A percentile compares a stretch with the other conserved stretches of the same genome.
These are phyloP conservation scores for Sebastes schlegelii DNA, from an alignment of 2,113 vertebrate genomes.

Conservation along the genomic window DNA sequence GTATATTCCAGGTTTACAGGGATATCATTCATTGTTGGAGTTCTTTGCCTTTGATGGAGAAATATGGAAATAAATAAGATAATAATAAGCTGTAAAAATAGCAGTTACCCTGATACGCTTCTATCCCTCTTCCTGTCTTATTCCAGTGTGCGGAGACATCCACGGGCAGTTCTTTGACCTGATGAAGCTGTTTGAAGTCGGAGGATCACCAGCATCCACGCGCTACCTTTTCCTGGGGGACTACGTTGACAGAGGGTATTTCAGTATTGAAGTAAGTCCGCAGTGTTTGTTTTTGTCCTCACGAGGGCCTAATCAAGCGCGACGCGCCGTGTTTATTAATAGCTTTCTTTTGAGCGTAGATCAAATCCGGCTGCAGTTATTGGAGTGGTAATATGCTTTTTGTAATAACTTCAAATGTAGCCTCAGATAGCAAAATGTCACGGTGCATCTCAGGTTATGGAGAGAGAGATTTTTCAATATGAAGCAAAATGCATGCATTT, in stretches of 20 bases:
- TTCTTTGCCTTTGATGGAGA: conserved; percentile 4
- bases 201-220: conserved; percentile 96
- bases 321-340: conserved; percentile 71
- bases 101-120: conserved; percentile 14
- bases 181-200: conserved; percentile 99
- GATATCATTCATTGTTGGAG: background rate
- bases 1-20: background rate
- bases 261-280: conserved; percentile 98
- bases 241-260: conserved; percentile 99
- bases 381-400: conserved; percentile 52
- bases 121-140: conserved; percentile 53
- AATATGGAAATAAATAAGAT: conserved; percentile 10
- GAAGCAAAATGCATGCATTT: conserved; percentile 25
- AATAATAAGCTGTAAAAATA: conserved; percentile 29
- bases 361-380: conserved; percentile 64
- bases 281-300: conserved; percentile 14
- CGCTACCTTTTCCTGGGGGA: conserved; percentile 99
- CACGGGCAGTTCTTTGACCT: conserved; percentile 99
- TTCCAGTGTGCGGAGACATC: conserved; percentile 97
- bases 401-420: conserved; percentile 58
- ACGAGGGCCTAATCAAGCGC: conserved; percentile 57
- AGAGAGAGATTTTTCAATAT: conserved; percentile 42
- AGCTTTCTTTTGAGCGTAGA: conserved; percentile 61
- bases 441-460: conserved; percentile 38
- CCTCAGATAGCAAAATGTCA: conserved; percentile 52